These are phyloP conservation scores for Apis cerana DNA, from an alignment of 1,140 invertebrate genomes.

Conservation along the genomic window DNA sequence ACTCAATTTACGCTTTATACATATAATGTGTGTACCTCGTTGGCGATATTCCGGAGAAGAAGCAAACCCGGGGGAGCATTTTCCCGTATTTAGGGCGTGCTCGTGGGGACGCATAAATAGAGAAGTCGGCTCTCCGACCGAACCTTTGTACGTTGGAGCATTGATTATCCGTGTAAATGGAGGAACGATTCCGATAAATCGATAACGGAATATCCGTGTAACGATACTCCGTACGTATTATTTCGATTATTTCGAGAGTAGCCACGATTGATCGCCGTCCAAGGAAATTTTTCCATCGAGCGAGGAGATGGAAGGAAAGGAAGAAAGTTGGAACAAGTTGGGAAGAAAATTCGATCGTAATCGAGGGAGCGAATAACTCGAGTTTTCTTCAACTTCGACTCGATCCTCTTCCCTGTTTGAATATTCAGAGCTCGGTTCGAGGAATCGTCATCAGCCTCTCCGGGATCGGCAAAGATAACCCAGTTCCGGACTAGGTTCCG, in stretches of 20 bases:
- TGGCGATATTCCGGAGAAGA: background rate
- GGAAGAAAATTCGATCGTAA: too few species aligned
- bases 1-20: background rate
- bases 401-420: background rate
- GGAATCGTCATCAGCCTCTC: background rate
- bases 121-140: background rate
- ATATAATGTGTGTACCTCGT: background rate
- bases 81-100: background rate
- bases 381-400: background rate
- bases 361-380: too few species aligned
- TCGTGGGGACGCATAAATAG: too few species aligned
- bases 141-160: background rate
- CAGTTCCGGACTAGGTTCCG: background rate
- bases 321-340: too few species aligned
- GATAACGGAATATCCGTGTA: background rate
- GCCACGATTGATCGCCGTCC: background rate
- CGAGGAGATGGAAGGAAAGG: background rate
- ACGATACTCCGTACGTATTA: background rate
- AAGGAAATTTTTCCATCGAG: background rate
- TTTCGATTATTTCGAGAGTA: background rate
- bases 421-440: background rate
- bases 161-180: slow-evolving; percentile 6
- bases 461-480: background rate
- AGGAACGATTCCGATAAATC: background rate
- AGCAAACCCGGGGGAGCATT: background rate